Percentiles rank a stretch among this genome's conserved stretches.
These are phyloP conservation scores for Gymnorhina tibicen DNA, from an alignment of 2,113 vertebrate genomes.

Conservation along the genomic window DNA sequence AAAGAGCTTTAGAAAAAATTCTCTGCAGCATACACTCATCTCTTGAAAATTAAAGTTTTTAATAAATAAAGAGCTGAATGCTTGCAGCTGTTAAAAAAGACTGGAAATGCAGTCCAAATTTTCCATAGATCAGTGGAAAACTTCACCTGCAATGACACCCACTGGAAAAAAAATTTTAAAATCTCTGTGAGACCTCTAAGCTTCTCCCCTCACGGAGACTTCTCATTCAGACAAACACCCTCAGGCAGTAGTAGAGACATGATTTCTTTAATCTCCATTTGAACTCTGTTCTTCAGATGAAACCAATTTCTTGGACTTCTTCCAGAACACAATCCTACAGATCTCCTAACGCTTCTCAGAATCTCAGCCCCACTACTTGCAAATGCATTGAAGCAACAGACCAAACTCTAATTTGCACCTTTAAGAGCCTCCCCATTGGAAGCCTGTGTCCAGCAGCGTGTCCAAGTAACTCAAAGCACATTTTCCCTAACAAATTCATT, in stretches of 20 bases:
- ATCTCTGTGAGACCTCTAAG: neutral
- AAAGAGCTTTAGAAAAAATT: neutral
- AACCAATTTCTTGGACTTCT: conserved; percentile 34
- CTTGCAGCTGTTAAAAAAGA: neutral
- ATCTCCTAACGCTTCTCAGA: neutral
- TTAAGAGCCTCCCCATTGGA: conserved; percentile 47
- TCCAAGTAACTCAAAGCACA: neutral
- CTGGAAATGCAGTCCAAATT: neutral
- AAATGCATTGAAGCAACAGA: neutral
- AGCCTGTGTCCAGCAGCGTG: conserved; percentile 28
- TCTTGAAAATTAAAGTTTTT: neutral
- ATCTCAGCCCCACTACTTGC: neutral
- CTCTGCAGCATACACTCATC: neutral
- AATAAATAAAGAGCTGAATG: neutral
- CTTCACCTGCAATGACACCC: neutral
- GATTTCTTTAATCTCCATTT: conserved; percentile 9
- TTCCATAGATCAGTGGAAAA: neutral
- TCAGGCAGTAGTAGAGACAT: neutral
- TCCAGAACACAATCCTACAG: conserved; percentile 23
- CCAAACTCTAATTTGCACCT: conserved; percentile 55
- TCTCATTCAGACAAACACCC: neutral
- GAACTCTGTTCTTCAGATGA: conserved; percentile 10
- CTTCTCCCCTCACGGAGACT: neutral
- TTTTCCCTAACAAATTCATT: neutral
- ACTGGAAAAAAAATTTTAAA: neutral